Evolutionary conservation across 2,113 vertebrate species (phyloP), one percentile per base, ranked within the genome.

Genomic region (Ceyx margarethae): DNA sequence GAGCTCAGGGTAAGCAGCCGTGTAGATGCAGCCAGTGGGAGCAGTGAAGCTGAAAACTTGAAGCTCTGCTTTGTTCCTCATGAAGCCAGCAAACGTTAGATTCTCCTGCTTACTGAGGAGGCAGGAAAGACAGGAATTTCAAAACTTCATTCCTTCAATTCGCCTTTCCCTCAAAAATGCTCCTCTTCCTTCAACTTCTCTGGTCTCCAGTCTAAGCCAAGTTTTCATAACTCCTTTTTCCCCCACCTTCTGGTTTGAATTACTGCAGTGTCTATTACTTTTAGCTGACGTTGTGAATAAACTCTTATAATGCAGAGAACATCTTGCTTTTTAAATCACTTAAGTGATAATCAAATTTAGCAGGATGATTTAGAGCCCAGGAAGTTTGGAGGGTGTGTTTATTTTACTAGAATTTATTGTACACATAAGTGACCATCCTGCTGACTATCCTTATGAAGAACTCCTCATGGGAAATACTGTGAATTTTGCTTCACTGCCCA

Each of bases 61-160:
- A 95, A 66, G 68, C 75, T 95, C 72, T 77, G 87, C 92, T 94
- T 93, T 93, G 87, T 93, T 94, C 69, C 65, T 53, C 2, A 0
- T 9, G 29, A 87, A 91, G 29, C 26, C 75, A 82, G 94, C 2
- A 11, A 92, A 75, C 0, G 0, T 73, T 85, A 74, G 64, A 81
- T 87, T 71, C 84, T 94, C 68, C 87, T 93, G 56, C 92, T 93
- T 87, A 15, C 42, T 87, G 65, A 53, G 75, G 53, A 92, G 92
- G 78, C 94, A 95, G 95, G 94, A 95, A 91, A 93, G 94, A 77
- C 87, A 95, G 94, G 95, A 96, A 96, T 96, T 93, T 87, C 84
- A 96, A 96, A 95, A 95, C 96, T 95, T 94, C 95, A 95, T 95
- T 95, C 96, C 95, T 95, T 81, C 92, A 81, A 60, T 89, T 95